Evolutionary conservation across 2,113 vertebrate genomes (phyloP).

Genomic region (Orcinus orca): DNA sequence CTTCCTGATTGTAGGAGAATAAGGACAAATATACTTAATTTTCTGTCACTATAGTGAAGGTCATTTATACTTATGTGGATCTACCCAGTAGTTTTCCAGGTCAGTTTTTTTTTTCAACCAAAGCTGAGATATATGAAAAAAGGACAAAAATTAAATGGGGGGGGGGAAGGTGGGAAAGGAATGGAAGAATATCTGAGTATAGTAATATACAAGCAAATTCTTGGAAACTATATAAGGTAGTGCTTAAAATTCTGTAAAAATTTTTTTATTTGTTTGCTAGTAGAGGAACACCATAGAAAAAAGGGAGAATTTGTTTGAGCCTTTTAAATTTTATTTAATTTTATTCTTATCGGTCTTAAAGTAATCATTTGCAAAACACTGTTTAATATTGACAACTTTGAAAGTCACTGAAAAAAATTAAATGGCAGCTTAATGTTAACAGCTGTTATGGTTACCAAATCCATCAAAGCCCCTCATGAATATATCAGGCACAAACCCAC

Average conservation of each 20-base stretch:
- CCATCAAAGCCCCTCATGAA: conserved; percentile 78
- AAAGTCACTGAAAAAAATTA: conserved; percentile 78
- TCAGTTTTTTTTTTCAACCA: neutral
- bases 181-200: conserved; percentile 19
- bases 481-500: conserved; percentile 65
- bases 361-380: conserved; percentile 70
- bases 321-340: conserved; percentile 50
- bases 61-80: neutral
- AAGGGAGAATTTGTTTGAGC: conserved; percentile 16
- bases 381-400: conserved; percentile 78
- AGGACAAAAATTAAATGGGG: neutral
- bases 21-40: neutral
- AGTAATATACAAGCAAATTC: neutral
- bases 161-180: neutral
- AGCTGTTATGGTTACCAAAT: conserved; percentile 76
- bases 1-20: neutral
- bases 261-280: neutral
- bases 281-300: neutral
- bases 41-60: neutral
- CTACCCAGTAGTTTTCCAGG: neutral
- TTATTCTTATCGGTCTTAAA: conserved; percentile 62
- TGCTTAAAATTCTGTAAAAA: neutral
- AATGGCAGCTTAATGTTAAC: conserved; percentile 79
- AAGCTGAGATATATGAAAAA: neutral
- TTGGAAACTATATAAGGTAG: conserved; percentile 12